Percentiles rank a stretch among this genome's conserved stretches.
These are phyloP conservation scores for Tortricodes alternella DNA, from an alignment of 2,888 invertebrate genomes.

Conservation along the genomic window DNA sequence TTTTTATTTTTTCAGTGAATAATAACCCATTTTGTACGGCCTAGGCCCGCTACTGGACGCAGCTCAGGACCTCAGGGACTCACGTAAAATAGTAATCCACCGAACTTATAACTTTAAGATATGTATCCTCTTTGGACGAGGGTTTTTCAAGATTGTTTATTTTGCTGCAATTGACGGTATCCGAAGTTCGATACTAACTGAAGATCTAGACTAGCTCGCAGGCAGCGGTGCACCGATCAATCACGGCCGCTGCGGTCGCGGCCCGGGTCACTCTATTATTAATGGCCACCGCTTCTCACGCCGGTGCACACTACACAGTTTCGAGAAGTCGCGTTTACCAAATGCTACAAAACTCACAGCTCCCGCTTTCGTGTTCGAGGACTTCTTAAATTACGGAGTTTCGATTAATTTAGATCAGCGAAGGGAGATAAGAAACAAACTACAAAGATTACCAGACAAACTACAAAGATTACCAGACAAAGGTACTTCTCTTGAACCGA, in stretches of 20 bases:
- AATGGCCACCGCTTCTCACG: constrained; percentile 36
- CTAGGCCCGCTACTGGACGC: constrained; percentile 10
- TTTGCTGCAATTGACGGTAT: neutral
- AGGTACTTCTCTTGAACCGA: neutral
- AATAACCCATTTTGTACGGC: constrained; percentile 25
- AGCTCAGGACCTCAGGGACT: constrained; percentile 14
- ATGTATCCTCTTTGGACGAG: neutral
- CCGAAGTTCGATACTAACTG: neutral
- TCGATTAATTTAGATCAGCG: neutral
- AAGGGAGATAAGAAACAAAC: too few relatives aligned
- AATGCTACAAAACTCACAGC: too few relatives aligned
- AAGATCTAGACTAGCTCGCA: constrained; percentile 18
- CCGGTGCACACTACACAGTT: constrained; percentile 30
- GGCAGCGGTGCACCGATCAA: constrained; percentile 44
- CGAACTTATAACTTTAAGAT: neutral
- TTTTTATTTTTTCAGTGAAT: constrained; percentile 25
- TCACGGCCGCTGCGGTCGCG: constrained; percentile 43
- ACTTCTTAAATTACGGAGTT: neutral
- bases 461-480: too few relatives aligned
- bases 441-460: too few relatives aligned
- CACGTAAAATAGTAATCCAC: neutral
- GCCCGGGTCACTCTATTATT: constrained; percentile 38
- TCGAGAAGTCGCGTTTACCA: neutral
- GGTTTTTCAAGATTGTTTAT: neutral
- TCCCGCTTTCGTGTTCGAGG: too few relatives aligned